Conservation (phyloP, 2,888 invertebrate genomes). For the Lucinisca nassula region DNA sequence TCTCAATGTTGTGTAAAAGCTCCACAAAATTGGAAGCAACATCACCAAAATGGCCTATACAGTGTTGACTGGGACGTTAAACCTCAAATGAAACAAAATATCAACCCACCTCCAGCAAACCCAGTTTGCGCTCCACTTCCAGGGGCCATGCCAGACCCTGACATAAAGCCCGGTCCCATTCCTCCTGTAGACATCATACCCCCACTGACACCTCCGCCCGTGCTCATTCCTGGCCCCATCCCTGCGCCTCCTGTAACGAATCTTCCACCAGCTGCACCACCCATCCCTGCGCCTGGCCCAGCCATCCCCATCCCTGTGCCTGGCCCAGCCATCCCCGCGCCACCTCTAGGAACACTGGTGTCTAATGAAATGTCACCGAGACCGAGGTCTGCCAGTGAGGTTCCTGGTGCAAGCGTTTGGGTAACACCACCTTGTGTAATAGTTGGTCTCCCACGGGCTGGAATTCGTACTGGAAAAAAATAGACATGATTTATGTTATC, state of each 20-base stretch:
- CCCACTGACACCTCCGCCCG: background rate
- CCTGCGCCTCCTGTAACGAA: background rate
- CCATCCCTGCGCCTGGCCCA: background rate
- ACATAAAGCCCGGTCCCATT: background rate
- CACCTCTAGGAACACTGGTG: background rate
- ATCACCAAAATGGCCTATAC: too few relatives aligned
- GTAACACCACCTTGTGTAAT: conserved; percentile 52
- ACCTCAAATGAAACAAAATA: too few relatives aligned
- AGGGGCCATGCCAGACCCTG: background rate
- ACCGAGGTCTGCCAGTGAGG: conserved; percentile 55
- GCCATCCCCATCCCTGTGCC: background rate
- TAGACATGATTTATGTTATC: too few relatives aligned
- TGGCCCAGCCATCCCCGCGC: background rate
- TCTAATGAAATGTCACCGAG: conserved; percentile 13
- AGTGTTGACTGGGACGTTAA: too few relatives aligned
- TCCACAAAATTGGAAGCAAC: too few relatives aligned
- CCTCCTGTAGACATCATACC: background rate
- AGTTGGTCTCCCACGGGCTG: conserved; percentile 37
- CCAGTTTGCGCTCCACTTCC: background rate
- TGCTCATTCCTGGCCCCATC: background rate
- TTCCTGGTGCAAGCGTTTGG: conserved; percentile 43
- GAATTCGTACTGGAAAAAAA: conserved; percentile 46
- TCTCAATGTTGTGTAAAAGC: too few relatives aligned
- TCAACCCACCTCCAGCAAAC: background rate
- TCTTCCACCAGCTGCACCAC: background rate